Evolutionary conservation across 92 coral and sea anemone genomes (phyloP).

Genomic region (Epizoanthus rinbou): DNA sequence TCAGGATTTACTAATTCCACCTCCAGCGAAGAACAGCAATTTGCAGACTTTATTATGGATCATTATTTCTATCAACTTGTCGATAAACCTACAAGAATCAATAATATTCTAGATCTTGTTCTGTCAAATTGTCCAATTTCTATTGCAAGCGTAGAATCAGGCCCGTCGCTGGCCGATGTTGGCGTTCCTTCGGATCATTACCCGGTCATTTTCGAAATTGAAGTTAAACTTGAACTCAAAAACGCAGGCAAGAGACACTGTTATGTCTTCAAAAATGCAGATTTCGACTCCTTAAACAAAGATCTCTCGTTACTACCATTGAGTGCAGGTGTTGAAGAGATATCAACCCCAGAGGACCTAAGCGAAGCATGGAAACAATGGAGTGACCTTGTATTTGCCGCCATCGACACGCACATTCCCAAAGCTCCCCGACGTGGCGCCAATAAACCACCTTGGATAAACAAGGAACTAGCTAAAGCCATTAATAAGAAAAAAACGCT

Average conservation of each 20-base stretch:
- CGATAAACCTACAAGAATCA: conserved; percentile 48
- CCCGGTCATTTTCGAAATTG: conserved; percentile 53
- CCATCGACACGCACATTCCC: conserved; percentile 48
- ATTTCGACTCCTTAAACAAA: too few relatives aligned
- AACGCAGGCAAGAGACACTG: conserved; percentile 17
- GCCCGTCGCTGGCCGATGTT: conserved; percentile 40
- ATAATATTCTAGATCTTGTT: conserved; percentile 48
- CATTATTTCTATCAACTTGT: conserved; percentile 52
- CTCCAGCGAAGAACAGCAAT: too few relatives aligned
- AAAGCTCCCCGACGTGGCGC: conserved; percentile 37
- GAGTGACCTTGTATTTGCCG: conserved; percentile 46
- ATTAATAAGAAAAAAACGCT: conserved; percentile 54
- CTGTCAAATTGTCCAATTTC: conserved; percentile 19
- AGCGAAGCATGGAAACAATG: conserved; percentile 41
- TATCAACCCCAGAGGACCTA: conserved; percentile 43
- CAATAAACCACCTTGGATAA: conserved; percentile 63
- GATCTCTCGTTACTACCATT: conserved; percentile 12
- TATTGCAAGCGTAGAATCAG: conserved; percentile 32
- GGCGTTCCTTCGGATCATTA: conserved; percentile 56
- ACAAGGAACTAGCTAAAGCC: conserved; percentile 52
- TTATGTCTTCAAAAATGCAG: conserved; percentile 52
- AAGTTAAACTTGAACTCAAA: conserved; percentile 45
- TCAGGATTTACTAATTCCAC: too few relatives aligned
- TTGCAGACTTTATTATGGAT: conserved; percentile 58
- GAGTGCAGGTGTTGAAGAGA: conserved; percentile 31